Conservation (phyloP, 2,113 vertebrate species). For the Salvator merianae region DNA sequence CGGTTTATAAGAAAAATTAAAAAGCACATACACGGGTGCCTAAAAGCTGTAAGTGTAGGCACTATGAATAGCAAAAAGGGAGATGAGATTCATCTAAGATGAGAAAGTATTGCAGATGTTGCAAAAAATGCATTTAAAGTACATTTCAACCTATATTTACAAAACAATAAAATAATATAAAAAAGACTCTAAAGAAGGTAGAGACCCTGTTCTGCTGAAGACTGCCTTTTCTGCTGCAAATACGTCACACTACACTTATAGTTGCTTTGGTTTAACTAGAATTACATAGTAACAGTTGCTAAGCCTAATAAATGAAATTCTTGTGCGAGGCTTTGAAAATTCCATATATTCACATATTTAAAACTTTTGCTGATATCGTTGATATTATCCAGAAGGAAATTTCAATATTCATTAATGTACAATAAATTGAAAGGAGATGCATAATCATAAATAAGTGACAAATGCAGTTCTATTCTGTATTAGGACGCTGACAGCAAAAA, state of each 20-base stretch:
- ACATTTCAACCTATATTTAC: neutral
- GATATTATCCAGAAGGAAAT: neutral
- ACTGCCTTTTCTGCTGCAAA: neutral
- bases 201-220: neutral
- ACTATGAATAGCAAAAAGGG: too few species aligned
- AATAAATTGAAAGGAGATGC: neutral
- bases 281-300: neutral
- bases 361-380: neutral
- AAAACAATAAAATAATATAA: neutral
- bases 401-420: neutral
- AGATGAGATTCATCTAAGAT: neutral
- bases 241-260: neutral
- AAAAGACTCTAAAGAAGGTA: neutral
- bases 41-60: too few species aligned
- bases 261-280: neutral
- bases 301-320: neutral
- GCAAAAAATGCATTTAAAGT: neutral
- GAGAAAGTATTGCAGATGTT: neutral
- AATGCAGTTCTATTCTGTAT: neutral
- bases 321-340: neutral
- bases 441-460: too few species aligned
- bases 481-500: neutral
- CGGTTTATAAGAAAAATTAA: too few species aligned
- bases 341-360: neutral
- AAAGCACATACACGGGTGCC: too few species aligned